Conservation (phyloP, 2,797 vertebrate genomes). For the Anisognathus igniventris region DNA sequence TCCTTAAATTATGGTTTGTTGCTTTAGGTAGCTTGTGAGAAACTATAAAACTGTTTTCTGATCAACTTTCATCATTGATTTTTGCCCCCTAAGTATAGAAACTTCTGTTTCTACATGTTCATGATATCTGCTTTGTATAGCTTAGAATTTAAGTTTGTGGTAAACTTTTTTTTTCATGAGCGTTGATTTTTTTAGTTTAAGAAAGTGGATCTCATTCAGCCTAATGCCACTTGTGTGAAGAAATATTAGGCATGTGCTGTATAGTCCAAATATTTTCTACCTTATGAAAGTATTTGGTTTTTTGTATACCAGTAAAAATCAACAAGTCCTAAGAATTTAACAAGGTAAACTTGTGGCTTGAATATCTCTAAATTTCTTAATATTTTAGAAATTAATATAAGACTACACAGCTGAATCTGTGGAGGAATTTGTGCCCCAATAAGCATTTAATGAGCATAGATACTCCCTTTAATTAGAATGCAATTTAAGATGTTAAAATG, state of each 20-base stretch:
- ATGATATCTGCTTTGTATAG: not conserved
- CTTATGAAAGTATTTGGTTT: not conserved
- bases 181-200: not conserved
- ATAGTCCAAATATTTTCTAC: not conserved
- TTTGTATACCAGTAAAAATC: not conserved
- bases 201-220: not conserved
- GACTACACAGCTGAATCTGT: not conserved
- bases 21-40: not conserved
- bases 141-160: not conserved
- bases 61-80: not conserved
- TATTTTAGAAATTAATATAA: not conserved
- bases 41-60: not conserved
- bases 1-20: not conserved
- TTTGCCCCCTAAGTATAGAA: not conserved
- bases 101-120: not conserved
- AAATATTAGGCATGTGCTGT: accelerated
- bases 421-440: not conserved
- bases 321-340: not conserved
- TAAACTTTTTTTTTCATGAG: not conserved
- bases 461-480: not conserved
- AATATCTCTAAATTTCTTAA: not conserved
- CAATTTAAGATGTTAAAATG: not conserved
- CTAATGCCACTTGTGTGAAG: not conserved
- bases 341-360: not conserved
- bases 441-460: not conserved